These are phyloP conservation scores for Pogonus chalceus DNA, from an alignment of 1,140 invertebrate species.

Conservation along the genomic window DNA sequence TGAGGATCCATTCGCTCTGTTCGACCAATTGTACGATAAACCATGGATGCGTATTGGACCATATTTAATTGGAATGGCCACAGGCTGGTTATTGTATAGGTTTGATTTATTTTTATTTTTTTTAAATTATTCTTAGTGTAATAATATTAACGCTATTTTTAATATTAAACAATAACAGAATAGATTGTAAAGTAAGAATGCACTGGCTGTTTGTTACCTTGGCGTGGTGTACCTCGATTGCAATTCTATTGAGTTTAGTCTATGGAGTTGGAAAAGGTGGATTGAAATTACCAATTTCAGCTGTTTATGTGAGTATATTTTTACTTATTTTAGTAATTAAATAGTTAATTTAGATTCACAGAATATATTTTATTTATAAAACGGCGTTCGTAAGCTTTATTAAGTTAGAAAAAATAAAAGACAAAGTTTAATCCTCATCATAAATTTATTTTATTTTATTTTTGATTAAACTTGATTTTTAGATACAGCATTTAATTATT, in stretches of 20 bases:
- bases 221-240: slow-evolving; percentile 50
- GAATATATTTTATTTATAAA: slow-evolving; percentile 27
- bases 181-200: too few species aligned
- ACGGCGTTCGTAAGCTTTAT: neutral
- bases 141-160: too few species aligned
- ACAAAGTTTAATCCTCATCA: too few species aligned
- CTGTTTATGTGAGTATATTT: slow-evolving; percentile 47
- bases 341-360: slow-evolving; percentile 33
- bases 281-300: slow-evolving; percentile 52
- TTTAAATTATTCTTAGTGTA: too few species aligned
- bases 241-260: slow-evolving; percentile 53
- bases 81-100: slow-evolving; percentile 63
- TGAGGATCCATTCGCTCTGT: slow-evolving; percentile 70
- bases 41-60: slow-evolving; percentile 73
- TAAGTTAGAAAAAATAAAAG: neutral
- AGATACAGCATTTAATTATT: too few species aligned
- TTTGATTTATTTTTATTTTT: slow-evolving; percentile 59
- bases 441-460: too few species aligned
- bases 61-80: slow-evolving; percentile 67
- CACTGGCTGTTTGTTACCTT: slow-evolving; percentile 45
- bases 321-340: too few species aligned
- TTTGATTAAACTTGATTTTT: too few species aligned
- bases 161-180: too few species aligned
- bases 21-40: slow-evolving; percentile 75
- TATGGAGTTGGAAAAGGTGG: slow-evolving; percentile 65